Conservation (phyloP, 2,888 invertebrate genomes). For the Cantharis rustica region DNA sequence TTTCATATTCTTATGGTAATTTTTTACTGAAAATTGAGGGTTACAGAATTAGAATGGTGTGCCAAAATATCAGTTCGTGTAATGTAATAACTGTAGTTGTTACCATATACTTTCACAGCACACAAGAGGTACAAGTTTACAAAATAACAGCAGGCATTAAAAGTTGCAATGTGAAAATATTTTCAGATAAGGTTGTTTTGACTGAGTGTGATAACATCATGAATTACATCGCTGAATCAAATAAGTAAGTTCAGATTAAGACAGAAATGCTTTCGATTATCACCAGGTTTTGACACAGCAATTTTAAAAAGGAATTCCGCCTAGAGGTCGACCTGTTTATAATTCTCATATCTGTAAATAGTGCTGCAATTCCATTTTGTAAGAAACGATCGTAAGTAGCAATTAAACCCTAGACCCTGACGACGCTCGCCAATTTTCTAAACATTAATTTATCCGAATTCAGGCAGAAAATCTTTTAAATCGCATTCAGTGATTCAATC, state of each 20-base stretch:
- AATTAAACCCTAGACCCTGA: no score
- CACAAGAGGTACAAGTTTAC: not conserved
- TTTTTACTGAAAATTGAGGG: not conserved
- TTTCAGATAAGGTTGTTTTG: not conserved
- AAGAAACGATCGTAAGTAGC: no score
- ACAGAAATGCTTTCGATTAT: not conserved
- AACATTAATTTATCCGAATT: no score
- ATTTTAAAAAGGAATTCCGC: not conserved
- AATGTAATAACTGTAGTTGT: not conserved
- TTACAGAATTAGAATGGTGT: not conserved
- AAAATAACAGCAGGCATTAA: not conserved
- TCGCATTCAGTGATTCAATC: no score
- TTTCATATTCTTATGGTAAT: not conserved
- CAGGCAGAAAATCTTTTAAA: no score
- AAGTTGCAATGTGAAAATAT: not conserved
- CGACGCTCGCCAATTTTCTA: no score
- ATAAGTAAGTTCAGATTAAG: not conserved
- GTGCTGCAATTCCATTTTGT: no score
- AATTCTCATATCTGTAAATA: not conserved
- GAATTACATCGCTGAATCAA: not conserved
- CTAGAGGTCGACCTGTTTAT: not conserved
- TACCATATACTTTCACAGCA: not conserved
- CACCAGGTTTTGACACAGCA: not conserved
- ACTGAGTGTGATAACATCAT: not conserved
- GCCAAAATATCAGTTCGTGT: not conserved